Conservation (phyloP, 2,888 invertebrate genomes). For the Lasioglossum malachurum region DNA sequence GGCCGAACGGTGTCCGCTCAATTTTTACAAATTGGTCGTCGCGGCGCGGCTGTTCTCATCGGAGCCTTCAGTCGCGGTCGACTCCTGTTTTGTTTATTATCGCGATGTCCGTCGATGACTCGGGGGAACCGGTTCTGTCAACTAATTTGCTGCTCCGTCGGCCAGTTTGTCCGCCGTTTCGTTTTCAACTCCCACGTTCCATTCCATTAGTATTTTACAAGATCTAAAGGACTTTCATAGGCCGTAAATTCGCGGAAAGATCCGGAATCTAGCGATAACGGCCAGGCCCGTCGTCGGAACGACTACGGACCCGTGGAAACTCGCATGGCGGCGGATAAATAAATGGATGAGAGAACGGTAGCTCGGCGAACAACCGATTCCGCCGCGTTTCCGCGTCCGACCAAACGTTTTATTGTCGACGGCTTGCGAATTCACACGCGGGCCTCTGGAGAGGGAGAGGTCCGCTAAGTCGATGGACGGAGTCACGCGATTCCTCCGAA, state of each 20-base stretch:
- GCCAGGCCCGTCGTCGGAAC: neutral
- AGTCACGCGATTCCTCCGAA: slow-evolving; percentile 43
- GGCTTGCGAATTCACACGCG: slow-evolving; percentile 5
- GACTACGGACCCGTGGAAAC: neutral
- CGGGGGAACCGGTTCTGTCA: neutral
- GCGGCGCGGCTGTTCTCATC: neutral
- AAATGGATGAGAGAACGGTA: slow-evolving; percentile 2
- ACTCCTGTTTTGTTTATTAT: neutral
- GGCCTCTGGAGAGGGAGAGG: neutral
- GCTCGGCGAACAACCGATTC: slow-evolving; percentile 18
- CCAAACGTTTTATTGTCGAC: slow-evolving; percentile 16
- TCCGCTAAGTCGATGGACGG: slow-evolving; percentile 14
- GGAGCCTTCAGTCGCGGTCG: neutral
- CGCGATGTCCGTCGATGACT: neutral
- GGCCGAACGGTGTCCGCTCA: neutral
- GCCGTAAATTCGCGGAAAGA: neutral
- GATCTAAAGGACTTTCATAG: slow-evolving; percentile 1
- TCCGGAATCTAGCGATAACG: slow-evolving; percentile 10
- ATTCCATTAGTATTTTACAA: slow-evolving; percentile 10
- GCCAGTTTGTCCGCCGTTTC: slow-evolving; percentile 14
- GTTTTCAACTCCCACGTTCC: slow-evolving; percentile 6
- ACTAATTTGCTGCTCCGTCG: slow-evolving; percentile 13
- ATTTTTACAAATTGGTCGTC: neutral
- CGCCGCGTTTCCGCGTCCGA: slow-evolving; percentile 23
- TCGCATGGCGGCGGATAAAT: neutral